phyloP scores from a whole-genome alignment of 1,140 invertebrate genomes.

The Drosophila virilis region DNA sequence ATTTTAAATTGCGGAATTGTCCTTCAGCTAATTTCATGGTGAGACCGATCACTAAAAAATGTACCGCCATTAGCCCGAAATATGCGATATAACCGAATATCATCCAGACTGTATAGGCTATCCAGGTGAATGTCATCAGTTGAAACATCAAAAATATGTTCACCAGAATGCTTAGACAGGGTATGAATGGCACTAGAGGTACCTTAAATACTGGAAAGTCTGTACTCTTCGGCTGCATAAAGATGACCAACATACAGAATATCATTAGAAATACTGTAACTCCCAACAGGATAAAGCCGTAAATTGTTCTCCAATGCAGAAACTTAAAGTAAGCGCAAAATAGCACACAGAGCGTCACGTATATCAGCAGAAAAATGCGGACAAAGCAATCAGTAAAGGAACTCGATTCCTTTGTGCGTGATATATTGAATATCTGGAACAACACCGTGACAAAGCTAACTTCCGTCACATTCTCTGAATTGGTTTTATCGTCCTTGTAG shows the following conservation, averaged over 20 bases:
- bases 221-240: constrained; percentile 72
- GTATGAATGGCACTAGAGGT: constrained; percentile 93
- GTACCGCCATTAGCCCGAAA: constrained; percentile 69
- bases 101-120: constrained; percentile 94
- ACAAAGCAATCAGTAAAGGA: background rate
- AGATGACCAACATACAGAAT: constrained; percentile 61
- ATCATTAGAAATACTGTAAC: background rate
- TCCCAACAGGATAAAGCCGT: background rate
- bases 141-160: constrained; percentile 96
- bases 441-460: constrained; percentile 59
- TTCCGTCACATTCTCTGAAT: background rate
- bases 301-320: background rate
- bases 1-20: background rate
- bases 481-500: constrained; percentile 84
- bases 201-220: constrained; percentile 87
- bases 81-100: constrained; percentile 88
- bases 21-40: background rate
- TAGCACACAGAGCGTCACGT: background rate
- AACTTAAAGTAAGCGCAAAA: background rate
- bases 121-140: constrained; percentile 92
- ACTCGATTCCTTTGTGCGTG: background rate
- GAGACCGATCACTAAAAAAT: background rate
- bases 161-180: constrained; percentile 92
- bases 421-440: background rate
- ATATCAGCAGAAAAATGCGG: background rate